Evolutionary conservation across 2,797 vertebrate genomes (phyloP).

Genomic region (Poecilia picta): DNA sequence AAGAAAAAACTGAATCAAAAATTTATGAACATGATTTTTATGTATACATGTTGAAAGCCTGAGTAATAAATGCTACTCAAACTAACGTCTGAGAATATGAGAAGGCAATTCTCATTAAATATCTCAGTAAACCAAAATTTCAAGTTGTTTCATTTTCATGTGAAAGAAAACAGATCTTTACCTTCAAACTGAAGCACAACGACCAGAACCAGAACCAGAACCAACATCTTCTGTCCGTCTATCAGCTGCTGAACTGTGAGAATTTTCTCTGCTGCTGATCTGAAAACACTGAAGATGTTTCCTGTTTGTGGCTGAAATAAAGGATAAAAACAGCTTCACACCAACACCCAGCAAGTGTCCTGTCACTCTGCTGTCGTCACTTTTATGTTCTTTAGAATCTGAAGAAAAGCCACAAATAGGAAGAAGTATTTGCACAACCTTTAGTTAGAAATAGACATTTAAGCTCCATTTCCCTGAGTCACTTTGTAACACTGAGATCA

Average conservation of each 20-base stretch:
- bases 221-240: not conserved
- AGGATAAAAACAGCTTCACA: not conserved
- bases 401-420: not conserved
- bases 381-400: not conserved
- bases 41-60: too few relatives aligned
- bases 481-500: not conserved
- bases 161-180: constrained; percentile 1
- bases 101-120: not conserved
- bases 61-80: too few relatives aligned
- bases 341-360: not conserved
- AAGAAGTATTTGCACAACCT: not conserved
- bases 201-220: too few relatives aligned
- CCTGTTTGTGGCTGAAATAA: not conserved
- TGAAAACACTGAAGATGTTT: not conserved
- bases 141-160: not conserved
- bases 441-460: not conserved
- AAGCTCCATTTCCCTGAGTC: not conserved
- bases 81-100: too few relatives aligned
- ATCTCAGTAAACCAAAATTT: not conserved
- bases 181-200: constrained; percentile 8
- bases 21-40: too few relatives aligned
- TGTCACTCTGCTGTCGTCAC: not conserved
- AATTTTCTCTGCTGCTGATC: not conserved
- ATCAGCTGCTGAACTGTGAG: not conserved
- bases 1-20: too few relatives aligned